Conservation (phyloP, 1,140 invertebrate species). For the Bathynomus jamesi region DNA sequence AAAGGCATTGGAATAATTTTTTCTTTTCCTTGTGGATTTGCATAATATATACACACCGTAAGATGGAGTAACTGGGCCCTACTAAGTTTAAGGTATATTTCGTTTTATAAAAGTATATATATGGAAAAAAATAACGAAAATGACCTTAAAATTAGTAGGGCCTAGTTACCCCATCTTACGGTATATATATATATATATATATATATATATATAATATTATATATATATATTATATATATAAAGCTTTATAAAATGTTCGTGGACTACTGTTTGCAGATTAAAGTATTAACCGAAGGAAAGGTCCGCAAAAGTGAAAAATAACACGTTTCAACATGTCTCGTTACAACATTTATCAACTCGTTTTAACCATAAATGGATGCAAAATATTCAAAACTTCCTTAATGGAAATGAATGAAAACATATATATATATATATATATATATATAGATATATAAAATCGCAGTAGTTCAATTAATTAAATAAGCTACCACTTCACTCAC, state of each 20-base stretch:
- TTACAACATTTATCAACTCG: background rate
- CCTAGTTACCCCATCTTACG: background rate
- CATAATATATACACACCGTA: too few relatives aligned
- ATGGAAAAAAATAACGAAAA: background rate
- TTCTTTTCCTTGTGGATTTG: too few relatives aligned
- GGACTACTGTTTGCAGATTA: too few relatives aligned
- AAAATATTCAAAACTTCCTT: background rate
- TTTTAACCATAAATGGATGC: background rate
- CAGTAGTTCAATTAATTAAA: too few relatives aligned
- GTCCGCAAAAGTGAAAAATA: too few relatives aligned
- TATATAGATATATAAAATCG: slow-evolving; percentile 11
- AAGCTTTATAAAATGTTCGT: background rate
- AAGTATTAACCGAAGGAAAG: too few relatives aligned
- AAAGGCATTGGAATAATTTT: background rate
- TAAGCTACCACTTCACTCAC: too few relatives aligned
- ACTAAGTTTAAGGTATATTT: background rate
- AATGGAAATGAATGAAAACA: background rate
- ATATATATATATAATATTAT: slow-evolving; percentile 7
- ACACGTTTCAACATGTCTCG: background rate
- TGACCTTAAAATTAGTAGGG: background rate
- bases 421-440: slow-evolving; percentile 17
- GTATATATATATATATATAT: slow-evolving; percentile 9
- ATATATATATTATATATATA: slow-evolving; percentile 9
- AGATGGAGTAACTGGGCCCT: too few relatives aligned
- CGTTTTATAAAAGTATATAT: background rate